These are phyloP conservation scores for Actinostola sp. DNA, from an alignment of 92 coral and sea anemone genomes.

Conservation along the genomic window DNA sequence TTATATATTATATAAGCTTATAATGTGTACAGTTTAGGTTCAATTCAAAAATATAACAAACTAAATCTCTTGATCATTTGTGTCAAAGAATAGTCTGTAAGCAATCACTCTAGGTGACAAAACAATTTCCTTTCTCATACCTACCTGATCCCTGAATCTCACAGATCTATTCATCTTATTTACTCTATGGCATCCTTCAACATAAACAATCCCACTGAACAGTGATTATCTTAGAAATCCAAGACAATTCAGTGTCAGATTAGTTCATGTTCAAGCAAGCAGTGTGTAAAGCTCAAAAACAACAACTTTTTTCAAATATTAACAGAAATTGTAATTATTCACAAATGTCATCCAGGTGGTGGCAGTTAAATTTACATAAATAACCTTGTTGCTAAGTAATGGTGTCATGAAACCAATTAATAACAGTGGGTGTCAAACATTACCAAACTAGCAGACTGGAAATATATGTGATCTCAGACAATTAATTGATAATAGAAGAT, in stretches of 20 bases:
- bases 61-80: background rate
- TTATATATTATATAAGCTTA: no score
- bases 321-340: conserved; percentile 3
- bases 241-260: background rate
- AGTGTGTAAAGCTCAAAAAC: background rate
- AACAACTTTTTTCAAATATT: background rate
- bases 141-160: conserved; percentile 29
- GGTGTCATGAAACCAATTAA: background rate
- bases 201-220: no score
- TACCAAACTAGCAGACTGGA: no score
- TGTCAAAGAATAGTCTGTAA: background rate
- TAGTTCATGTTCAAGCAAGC: background rate
- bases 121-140: background rate
- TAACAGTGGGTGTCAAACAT: no score
- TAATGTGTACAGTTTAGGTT: no score
- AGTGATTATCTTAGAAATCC: no score
- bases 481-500: no score
- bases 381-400: conserved; percentile 10
- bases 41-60: no score
- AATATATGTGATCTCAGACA: no score
- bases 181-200: no score
- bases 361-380: conserved; percentile 14
- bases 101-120: background rate
- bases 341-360: background rate
- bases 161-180: conserved; percentile 33